Conservation (phyloP, 1,140 invertebrate species). For the Alviniconcha marisindica region DNA sequence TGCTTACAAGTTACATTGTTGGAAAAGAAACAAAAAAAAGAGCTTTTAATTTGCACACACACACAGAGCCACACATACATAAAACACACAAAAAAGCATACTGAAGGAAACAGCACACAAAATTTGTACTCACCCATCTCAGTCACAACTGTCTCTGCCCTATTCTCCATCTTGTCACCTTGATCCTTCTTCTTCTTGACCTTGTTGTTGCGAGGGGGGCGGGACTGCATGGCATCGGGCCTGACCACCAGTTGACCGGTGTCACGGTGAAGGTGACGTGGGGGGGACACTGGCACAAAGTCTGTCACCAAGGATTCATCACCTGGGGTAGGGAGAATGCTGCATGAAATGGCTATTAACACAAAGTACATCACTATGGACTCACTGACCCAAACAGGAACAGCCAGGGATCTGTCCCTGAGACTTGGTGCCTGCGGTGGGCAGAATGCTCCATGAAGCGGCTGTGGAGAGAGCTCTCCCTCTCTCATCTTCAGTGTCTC, state of each 20-base stretch:
- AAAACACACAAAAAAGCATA: not conserved
- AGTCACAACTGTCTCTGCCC: constrained; percentile 31
- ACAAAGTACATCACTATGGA: not conserved
- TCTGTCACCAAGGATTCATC: constrained; percentile 48
- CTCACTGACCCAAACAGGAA: not conserved
- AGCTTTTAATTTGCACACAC: too few species aligned
- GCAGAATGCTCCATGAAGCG: too few species aligned
- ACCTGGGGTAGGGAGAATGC: constrained; percentile 33
- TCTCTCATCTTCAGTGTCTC: too few species aligned
- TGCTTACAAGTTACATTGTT: too few species aligned
- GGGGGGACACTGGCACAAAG: constrained; percentile 63
- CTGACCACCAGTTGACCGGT: constrained; percentile 58
- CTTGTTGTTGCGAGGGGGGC: constrained; percentile 10
- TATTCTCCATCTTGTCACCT: not conserved
- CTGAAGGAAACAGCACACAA: not conserved
- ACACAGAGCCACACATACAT: too few species aligned
- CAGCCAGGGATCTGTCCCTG: not conserved
- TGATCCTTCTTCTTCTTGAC: constrained; percentile 18
- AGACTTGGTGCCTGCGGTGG: not conserved
- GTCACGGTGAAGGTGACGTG: constrained; percentile 52
- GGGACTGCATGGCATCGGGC: constrained; percentile 26
- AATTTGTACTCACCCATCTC: not conserved
- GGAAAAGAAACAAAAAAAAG: too few species aligned
- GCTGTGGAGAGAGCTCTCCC: too few species aligned
- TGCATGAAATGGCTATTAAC: not conserved